Conservation (phyloP, 2,888 invertebrate genomes). For the Pristionchus japonicus region DNA sequence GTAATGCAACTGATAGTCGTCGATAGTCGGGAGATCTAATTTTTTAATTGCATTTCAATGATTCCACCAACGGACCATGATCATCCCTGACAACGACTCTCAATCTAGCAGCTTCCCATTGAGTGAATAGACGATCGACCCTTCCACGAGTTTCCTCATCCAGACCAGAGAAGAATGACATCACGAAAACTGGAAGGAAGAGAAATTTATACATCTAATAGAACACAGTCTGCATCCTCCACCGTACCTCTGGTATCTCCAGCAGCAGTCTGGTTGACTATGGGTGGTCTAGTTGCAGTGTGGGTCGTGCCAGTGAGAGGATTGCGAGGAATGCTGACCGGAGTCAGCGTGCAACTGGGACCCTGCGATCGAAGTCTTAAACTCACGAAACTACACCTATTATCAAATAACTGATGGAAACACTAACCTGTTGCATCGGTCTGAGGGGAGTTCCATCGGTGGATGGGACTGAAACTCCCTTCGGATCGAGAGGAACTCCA, state of each 20-base stretch:
- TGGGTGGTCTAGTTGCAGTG: neutral
- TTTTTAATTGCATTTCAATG: neutral
- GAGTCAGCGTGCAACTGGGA: neutral
- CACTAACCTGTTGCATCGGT: neutral
- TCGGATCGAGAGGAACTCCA: neutral
- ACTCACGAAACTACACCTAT: neutral
- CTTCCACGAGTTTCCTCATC: neutral
- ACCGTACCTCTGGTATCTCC: neutral
- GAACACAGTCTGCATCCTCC: neutral
- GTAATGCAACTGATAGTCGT: no score
- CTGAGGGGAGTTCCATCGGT: neutral
- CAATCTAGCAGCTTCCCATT: conserved; percentile 1
- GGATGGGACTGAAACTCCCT: neutral
- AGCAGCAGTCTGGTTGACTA: neutral
- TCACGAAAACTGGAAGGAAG: neutral
- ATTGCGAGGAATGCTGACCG: neutral
- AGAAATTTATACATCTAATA: neutral
- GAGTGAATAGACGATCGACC: conserved; percentile 6
- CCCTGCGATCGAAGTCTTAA: neutral
- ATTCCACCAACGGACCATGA: neutral
- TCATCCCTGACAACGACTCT: neutral
- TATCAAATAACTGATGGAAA: neutral
- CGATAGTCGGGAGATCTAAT: no score
- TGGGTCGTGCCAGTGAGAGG: neutral
- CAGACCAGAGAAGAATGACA: neutral